A percentile compares a stretch with the other conserved stretches of the same genome.
Conservation (phyloP, 2,113 vertebrate species). For the Haplochromis vanheusdeni region DNA sequence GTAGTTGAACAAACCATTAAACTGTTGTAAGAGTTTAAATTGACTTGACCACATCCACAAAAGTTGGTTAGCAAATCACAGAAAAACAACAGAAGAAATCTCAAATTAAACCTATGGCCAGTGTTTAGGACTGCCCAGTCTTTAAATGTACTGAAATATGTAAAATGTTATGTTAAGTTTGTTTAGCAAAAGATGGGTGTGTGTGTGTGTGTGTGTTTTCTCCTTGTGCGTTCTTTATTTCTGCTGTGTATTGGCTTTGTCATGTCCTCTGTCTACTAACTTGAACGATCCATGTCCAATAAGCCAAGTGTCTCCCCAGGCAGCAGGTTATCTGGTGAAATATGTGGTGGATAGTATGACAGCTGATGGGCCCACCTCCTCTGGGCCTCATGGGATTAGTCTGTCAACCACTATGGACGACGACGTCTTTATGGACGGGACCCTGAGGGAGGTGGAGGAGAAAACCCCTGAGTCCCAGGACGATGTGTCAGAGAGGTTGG, state of each 20-base stretch:
- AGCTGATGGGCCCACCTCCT: constrained; percentile 72
- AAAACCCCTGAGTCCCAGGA: constrained; percentile 83
- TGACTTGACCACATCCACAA: not conserved
- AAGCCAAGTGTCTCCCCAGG: constrained; percentile 85
- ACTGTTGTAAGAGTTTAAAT: not conserved
- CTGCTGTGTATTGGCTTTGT: not conserved
- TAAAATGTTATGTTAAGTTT: not conserved
- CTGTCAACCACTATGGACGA: constrained; percentile 76
- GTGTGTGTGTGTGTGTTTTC: not conserved
- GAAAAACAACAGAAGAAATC: not conserved
- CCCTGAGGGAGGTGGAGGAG: constrained; percentile 69
- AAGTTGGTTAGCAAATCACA: not conserved
- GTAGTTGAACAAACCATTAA: not conserved
- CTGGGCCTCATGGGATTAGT: constrained; percentile 68
- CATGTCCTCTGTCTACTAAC: constrained; percentile 55
- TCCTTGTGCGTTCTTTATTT: not conserved
- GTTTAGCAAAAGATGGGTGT: not conserved
- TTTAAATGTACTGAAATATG: not conserved
- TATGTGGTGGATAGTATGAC: constrained; percentile 75
- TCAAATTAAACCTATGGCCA: not conserved
- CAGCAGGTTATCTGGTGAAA: constrained; percentile 76
- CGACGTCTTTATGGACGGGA: constrained; percentile 77
- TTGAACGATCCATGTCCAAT: constrained; percentile 82
- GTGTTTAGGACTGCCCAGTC: not conserved
- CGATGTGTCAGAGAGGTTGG: constrained; percentile 73